phyloP scores from a whole-genome alignment of 2,888 invertebrate species.

The Protophormia terraenovae region DNA sequence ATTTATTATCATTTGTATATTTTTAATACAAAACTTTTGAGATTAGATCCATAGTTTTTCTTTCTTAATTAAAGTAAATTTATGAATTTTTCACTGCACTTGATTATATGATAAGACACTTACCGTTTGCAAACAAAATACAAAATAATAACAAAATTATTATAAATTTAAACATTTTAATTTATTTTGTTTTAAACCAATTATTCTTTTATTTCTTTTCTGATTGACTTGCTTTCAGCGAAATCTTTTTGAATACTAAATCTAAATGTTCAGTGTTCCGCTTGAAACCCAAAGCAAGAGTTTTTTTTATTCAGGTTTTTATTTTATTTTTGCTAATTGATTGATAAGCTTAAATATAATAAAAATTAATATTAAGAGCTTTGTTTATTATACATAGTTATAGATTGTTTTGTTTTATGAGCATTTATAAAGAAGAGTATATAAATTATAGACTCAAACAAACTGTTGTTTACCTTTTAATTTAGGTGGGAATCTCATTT shows the following conservation, averaged over 20 bases:
- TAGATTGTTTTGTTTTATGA: neutral
- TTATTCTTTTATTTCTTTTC: neutral
- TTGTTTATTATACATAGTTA: too few relatives aligned
- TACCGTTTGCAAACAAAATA: slow-evolving; percentile 15
- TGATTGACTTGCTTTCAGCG: slow-evolving; percentile 7
- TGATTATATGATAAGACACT: neutral
- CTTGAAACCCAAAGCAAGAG: slow-evolving; percentile 13
- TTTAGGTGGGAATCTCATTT: neutral
- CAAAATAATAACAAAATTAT: slow-evolving; percentile 21
- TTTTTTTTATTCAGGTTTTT: neutral
- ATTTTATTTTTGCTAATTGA: slow-evolving; percentile 4
- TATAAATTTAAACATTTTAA: slow-evolving; percentile 35
- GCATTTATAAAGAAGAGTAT: neutral
- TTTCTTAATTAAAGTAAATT: too few relatives aligned
- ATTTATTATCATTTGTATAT: too few relatives aligned
- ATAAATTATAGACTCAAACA: neutral
- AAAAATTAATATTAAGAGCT: slow-evolving; percentile 15
- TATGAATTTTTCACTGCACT: neutral
- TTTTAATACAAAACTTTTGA: too few relatives aligned
- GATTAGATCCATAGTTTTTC: too few relatives aligned
- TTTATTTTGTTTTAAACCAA: neutral
- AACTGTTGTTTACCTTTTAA: neutral
- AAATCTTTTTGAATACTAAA: slow-evolving; percentile 37
- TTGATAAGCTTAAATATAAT: slow-evolving; percentile 13
- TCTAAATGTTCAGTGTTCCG: neutral